Conservation (phyloP, 1,140 invertebrate species). For the Heliothis virescens region DNA sequence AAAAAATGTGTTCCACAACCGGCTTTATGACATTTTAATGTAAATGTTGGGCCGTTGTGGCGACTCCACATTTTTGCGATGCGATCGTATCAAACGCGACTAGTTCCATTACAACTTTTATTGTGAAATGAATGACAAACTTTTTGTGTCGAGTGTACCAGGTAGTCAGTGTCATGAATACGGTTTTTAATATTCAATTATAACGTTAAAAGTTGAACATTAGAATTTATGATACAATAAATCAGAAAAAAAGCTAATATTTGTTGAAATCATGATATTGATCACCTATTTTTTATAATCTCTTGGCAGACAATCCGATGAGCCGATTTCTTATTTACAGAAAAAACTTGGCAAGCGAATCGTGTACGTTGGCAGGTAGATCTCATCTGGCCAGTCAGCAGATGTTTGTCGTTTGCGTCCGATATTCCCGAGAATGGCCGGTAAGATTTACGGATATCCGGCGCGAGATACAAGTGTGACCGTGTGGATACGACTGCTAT, state of each 20-base stretch:
- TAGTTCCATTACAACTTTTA: conserved; percentile 32
- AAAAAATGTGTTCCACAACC: conserved; percentile 44
- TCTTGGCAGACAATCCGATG: conserved; percentile 36
- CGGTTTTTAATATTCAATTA: conserved; percentile 28
- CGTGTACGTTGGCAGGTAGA: conserved; percentile 12
- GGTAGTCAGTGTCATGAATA: background rate
- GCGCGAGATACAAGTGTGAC: conserved; percentile 18
- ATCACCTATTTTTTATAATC: conserved; percentile 33
- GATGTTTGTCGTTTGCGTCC: conserved; percentile 41
- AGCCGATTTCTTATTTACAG: conserved; percentile 15
- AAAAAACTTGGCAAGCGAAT: conserved; percentile 43
- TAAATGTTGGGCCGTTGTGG: conserved; percentile 41
- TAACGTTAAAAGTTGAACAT: conserved; percentile 6
- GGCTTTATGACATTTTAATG: conserved; percentile 49
- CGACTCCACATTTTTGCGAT: conserved; percentile 32
- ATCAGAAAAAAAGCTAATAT: conserved; percentile 18
- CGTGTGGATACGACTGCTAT: conserved; percentile 31
- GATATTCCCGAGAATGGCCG: conserved; percentile 43
- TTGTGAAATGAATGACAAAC: conserved; percentile 24
- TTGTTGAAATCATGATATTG: conserved; percentile 30
- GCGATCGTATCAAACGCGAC: conserved; percentile 30
- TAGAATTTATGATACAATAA: conserved; percentile 14
- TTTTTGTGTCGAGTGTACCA: conserved; percentile 23
- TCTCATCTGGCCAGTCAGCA: conserved; percentile 30
- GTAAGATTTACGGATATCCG: conserved; percentile 45